phyloP scores from a whole-genome alignment of 2,797 vertebrate genomes.

The Aselliscus stoliczkanus region DNA sequence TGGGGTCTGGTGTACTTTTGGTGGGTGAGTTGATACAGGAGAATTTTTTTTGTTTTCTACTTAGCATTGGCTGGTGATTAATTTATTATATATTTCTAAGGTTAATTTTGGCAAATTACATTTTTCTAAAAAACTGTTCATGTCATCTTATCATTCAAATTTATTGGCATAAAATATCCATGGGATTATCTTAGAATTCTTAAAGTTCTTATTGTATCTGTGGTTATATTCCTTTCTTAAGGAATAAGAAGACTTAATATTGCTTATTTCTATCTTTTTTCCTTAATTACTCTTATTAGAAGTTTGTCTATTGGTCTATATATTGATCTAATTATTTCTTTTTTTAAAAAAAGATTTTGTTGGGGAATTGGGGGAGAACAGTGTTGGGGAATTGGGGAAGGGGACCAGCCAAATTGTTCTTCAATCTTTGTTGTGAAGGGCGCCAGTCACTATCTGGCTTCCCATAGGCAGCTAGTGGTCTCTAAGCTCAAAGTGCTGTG shows the following conservation, averaged over 20 bases:
- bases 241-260: not conserved
- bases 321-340: not conserved
- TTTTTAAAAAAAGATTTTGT: no score
- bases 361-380: no score
- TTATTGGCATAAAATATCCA: not conserved
- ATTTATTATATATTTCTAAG: not conserved
- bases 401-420: no score
- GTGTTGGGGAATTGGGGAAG: no score
- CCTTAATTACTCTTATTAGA: not conserved
- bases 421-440: no score
- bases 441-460: no score
- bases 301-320: not conserved
- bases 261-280: not conserved
- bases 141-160: not conserved
- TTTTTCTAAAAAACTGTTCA: not conserved
- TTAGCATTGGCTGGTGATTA: not conserved
- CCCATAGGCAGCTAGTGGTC: no score
- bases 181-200: not conserved
- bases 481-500: no score
- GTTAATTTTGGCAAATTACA: not conserved
- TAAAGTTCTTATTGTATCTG: not conserved
- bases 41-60: not conserved
- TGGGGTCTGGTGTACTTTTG: not conserved
- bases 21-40: not conserved
- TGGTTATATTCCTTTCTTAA: not conserved